Base-by-base conservation (phyloP, 2,888 invertebrate genomes). In the Seladonia tumulorum region DNA sequence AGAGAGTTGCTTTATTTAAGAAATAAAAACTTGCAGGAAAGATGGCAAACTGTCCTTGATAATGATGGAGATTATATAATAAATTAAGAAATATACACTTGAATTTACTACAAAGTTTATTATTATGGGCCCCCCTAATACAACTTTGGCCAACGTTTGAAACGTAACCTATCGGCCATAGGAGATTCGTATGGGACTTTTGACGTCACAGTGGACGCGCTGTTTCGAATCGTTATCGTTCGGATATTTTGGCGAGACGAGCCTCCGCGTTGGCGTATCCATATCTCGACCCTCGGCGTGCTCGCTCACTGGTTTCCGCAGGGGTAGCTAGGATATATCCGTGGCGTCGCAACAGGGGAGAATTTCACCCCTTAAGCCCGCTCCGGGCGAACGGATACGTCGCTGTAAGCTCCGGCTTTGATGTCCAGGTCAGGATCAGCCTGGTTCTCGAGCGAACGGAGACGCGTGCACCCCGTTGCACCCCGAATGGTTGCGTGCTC, bases 321-420 rank as follows among this genome's bases (percentile, higher is more conserved):
- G 76, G 90, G 86, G 86, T 70, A 76, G 82, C 71, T 79, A 78
- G 90, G 85, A 85, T 90, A 85, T 90, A 90, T 88, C 85, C 86
- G 79, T 81, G 72, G 81, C 82, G 79, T 82, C 82, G 83, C 78
- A 70, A 81, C 75, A 77, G 86, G 86, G 89, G 77, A 79, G 86
- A 87, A 78, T 82, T 88, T 88, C 88, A 83, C 87, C 90, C 90
- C 88, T 90, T 89, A 88, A 90, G 86, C 87, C 80, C 74, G 83
- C 82, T 85, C 76, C 86, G 88, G 88, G 83, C 87, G 83, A 88
- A 79, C 82, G 85, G 84, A 85, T 81, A 76, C 89, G 87, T 86
- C 91, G 90, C 91, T 91, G 90, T 89, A 92, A 91, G 91, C 89
- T 79, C 84, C 75, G 76, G 91, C 92, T 92, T 92, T 92, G 92